Percentiles rank a stretch among this genome's conserved stretches.
Evolutionary conservation across 2,797 vertebrate species (phyloP).

Genomic region (Onychomys leucogaster): DNA sequence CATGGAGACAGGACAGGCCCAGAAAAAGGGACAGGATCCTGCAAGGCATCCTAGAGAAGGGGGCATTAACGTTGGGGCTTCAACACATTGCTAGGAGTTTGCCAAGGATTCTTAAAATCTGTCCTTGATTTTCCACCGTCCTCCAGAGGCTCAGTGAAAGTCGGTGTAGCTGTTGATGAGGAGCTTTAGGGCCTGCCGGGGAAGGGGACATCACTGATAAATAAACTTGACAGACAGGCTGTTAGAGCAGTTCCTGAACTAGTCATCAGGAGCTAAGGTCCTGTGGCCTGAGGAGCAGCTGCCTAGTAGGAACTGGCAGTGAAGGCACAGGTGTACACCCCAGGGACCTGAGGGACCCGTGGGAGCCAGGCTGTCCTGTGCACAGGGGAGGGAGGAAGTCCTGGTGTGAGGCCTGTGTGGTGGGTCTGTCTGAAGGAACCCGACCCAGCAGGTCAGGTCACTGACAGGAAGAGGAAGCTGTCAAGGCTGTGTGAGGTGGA

Average conservation of each 20-base stretch:
- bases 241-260: too few species aligned
- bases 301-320: not conserved
- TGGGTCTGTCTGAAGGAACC: not conserved
- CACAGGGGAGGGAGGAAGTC: not conserved
- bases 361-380: not conserved
- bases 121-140: not conserved
- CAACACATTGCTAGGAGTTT: not conserved
- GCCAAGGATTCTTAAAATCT: not conserved
- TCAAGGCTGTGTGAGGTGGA: not conserved
- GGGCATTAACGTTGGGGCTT: not conserved
- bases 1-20: not conserved
- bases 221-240: not conserved
- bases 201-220: not conserved
- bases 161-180: accelerated
- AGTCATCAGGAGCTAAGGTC: not conserved
- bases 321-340: too few species aligned
- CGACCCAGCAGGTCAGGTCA: not conserved
- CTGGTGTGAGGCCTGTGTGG: not conserved
- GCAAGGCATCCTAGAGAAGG: not conserved
- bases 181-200: not conserved
- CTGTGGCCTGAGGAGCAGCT: not conserved
- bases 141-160: not conserved
- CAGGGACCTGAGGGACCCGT: too few species aligned
- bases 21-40: not conserved
- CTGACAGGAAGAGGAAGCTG: not conserved